phyloP scores from a whole-genome alignment of 2,797 vertebrate genomes.

The Pogonophryne albipinna region DNA sequence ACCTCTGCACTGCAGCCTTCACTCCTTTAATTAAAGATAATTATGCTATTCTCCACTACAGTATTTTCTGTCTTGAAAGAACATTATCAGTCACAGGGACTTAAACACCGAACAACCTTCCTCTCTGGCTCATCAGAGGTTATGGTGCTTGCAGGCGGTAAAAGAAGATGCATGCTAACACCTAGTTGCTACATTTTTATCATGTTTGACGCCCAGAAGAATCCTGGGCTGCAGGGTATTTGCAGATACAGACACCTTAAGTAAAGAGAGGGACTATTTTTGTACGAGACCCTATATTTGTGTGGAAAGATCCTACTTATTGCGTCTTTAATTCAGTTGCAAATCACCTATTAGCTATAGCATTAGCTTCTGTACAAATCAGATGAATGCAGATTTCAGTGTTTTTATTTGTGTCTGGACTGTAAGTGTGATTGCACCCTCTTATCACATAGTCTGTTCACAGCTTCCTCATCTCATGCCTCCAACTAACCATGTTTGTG shows the following conservation, averaged over 20 bases:
- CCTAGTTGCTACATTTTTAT: too few species aligned
- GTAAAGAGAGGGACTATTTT: too few species aligned
- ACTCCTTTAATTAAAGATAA: neutral
- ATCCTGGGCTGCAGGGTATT: neutral
- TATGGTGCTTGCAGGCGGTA: too few species aligned
- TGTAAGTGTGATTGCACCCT: slow-evolving; percentile 18
- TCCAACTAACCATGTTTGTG: slow-evolving; percentile 13
- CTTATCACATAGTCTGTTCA: slow-evolving; percentile 22
- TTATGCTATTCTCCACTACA: neutral
- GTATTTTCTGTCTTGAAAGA: neutral
- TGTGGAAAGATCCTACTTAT: too few species aligned
- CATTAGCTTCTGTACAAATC: neutral
- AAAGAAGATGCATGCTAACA: too few species aligned
- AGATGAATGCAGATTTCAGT: neutral
- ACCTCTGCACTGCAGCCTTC: slow-evolving; percentile 13
- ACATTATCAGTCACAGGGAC: too few species aligned
- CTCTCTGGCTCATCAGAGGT: too few species aligned
- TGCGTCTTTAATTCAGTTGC: neutral
- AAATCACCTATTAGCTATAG: neutral
- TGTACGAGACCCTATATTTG: too few species aligned
- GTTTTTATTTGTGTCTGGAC: slow-evolving; percentile 8
- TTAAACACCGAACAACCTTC: neutral
- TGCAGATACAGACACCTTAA: too few species aligned
- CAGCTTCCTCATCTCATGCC: slow-evolving; percentile 17
- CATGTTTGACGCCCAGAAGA: neutral